A percentile compares a stretch with the other conserved stretches of the same genome.
phyloP scores from a whole-genome alignment of 2,888 invertebrate species.

The Tipula helvola region DNA sequence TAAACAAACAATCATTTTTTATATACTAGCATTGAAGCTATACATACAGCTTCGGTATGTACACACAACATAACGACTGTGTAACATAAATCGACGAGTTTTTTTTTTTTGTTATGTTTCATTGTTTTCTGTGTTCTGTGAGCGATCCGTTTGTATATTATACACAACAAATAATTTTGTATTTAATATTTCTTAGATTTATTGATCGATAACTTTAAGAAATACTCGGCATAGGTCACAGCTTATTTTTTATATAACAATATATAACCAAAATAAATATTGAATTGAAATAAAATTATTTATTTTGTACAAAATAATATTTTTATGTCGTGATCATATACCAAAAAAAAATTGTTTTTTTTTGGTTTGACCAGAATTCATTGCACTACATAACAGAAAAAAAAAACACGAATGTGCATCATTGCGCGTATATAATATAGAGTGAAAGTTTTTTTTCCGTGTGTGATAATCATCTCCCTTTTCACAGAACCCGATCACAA shows the following conservation, averaged over 20 bases:
- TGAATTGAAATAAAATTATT: background rate
- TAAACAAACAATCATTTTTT: background rate
- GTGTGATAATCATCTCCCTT: background rate
- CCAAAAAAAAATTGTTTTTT: background rate
- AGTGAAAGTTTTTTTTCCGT: background rate
- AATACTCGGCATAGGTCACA: background rate
- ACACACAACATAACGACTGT: constrained; percentile 4
- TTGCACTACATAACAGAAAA: background rate
- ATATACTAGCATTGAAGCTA: background rate
- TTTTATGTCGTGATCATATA: background rate
- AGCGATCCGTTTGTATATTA: background rate
- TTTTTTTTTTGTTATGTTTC: background rate
- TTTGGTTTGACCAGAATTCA: background rate
- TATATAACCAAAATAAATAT: background rate
- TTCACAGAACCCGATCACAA: background rate
- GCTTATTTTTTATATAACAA: background rate
- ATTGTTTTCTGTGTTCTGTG: background rate
- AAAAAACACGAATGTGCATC: background rate
- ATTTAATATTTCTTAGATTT: background rate
- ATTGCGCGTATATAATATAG: background rate
- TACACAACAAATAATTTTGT: background rate
- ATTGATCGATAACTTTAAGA: constrained; percentile 4
- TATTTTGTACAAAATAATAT: background rate
- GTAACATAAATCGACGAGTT: background rate
- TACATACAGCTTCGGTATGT: background rate